These are phyloP conservation scores for Semnornis frantzii DNA, from an alignment of 2,113 vertebrate species.

Conservation along the genomic window DNA sequence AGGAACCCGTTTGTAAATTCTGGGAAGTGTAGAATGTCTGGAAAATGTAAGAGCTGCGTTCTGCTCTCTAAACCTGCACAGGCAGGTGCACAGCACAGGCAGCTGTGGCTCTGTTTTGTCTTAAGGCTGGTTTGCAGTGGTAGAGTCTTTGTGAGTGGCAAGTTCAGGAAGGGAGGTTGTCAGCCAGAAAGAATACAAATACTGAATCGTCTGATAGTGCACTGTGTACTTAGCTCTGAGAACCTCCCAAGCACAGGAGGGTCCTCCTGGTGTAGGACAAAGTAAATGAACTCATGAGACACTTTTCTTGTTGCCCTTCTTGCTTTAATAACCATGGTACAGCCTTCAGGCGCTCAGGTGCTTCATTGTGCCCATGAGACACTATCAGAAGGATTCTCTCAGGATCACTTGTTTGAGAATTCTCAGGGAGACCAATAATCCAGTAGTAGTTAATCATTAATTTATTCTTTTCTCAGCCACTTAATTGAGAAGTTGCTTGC, in stretches of 20 bases:
- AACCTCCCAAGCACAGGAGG: background rate
- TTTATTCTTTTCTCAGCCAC: background rate
- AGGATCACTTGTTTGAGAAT: background rate
- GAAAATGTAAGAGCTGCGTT: background rate
- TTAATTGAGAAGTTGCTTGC: background rate
- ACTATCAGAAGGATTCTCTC: background rate
- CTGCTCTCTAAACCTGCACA: background rate
- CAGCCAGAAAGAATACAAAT: background rate
- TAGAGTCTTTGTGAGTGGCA: background rate
- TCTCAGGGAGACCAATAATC: background rate
- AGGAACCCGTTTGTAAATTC: background rate
- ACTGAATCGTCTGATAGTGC: background rate
- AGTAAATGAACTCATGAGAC: background rate
- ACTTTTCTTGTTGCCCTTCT: background rate
- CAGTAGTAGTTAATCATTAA: background rate
- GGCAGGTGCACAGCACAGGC: no score
- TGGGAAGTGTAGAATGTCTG: background rate
- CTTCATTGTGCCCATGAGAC: background rate
- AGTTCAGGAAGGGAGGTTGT: background rate
- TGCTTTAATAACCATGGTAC: background rate
- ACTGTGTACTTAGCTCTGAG: background rate
- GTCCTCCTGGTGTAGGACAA: background rate
- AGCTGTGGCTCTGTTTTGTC: background rate
- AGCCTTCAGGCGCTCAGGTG: background rate
- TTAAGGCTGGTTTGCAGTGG: background rate